Conservation (phyloP, 2,797 vertebrate genomes). For the Microhierax caerulescens region DNA sequence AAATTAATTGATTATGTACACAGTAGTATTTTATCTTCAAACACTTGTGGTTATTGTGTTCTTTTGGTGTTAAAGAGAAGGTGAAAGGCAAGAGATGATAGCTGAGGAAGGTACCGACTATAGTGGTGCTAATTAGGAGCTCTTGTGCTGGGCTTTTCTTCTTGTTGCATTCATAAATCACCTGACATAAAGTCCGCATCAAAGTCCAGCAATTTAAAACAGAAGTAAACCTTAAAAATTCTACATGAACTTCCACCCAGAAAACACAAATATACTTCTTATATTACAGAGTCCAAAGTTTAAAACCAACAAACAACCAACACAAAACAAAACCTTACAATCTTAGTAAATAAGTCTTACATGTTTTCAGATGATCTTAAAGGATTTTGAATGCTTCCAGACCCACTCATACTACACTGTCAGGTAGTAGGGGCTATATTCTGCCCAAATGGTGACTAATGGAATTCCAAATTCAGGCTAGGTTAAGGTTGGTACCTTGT, state of each 20-base stretch:
- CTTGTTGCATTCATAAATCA: not conserved
- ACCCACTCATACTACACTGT: not conserved
- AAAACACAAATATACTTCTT: not conserved
- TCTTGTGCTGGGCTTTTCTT: not conserved
- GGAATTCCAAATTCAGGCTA: not conserved
- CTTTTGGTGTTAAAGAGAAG: not conserved
- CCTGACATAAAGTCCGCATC: not conserved
- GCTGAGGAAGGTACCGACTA: not conserved
- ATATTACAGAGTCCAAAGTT: not conserved
- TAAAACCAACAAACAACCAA: not conserved
- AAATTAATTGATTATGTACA: not conserved
- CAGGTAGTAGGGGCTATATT: not conserved
- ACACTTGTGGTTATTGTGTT: not conserved
- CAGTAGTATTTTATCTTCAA: not conserved
- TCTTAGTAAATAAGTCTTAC: not conserved
- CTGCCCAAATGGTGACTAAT: not conserved
- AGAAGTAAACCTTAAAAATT: not conserved
- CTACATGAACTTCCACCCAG: not conserved
- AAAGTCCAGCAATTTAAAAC: not conserved
- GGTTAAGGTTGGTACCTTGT: not conserved
- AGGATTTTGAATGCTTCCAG: not conserved
- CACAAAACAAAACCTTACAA: accelerated
- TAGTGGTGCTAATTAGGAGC: not conserved
- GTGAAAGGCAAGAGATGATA: not conserved
- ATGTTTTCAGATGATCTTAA: not conserved